Evolutionary conservation across 2,797 vertebrate genomes (phyloP).

Genomic region (Mormyrops boulengeri): DNA sequence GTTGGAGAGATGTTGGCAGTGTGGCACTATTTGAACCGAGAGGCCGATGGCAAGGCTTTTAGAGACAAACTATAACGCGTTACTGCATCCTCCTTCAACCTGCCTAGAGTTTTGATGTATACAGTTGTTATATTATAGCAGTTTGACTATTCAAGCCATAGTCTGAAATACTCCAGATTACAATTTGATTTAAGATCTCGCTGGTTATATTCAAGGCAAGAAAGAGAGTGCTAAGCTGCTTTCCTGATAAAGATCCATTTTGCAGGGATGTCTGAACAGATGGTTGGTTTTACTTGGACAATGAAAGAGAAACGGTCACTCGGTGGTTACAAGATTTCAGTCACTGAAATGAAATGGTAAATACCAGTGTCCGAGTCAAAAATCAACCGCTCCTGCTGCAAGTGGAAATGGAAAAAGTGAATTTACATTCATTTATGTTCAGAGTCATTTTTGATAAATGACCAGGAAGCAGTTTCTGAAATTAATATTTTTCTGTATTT

Average conservation of each 20-base stretch:
- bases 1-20: slow-evolving; percentile 30
- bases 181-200: background rate
- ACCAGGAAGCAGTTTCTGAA: slow-evolving; percentile 44
- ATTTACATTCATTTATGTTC: slow-evolving; percentile 13
- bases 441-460: slow-evolving; percentile 43
- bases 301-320: background rate
- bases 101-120: background rate
- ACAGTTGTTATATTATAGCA: background rate
- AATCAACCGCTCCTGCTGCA: slow-evolving; percentile 35
- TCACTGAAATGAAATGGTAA: background rate
- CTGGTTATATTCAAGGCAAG: background rate
- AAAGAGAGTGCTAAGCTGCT: background rate
- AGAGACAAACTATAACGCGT: background rate
- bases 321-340: background rate
- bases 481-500: slow-evolving; percentile 49
- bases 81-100: background rate
- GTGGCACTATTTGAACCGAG: slow-evolving; percentile 27
- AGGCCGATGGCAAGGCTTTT: background rate
- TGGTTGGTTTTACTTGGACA: background rate
- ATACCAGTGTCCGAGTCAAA: background rate
- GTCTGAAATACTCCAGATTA: background rate
- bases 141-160: background rate
- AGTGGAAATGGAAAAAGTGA: slow-evolving; percentile 21
- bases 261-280: background rate
- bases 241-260: background rate